Conservation (phyloP, 1,140 invertebrate genomes). For the Cotesia chilonis region DNA sequence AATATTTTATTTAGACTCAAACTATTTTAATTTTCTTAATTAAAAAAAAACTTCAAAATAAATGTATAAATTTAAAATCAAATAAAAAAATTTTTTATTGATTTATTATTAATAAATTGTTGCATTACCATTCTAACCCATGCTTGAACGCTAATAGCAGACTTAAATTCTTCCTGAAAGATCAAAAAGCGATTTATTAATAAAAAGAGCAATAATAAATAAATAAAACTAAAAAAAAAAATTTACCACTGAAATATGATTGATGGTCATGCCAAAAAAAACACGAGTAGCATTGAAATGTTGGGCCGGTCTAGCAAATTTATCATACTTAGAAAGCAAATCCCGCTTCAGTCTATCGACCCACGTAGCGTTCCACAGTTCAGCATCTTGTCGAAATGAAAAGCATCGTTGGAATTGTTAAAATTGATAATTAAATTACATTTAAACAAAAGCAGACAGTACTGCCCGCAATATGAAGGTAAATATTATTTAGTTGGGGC, state of each 20-base stretch:
- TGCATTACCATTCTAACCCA: conserved; percentile 68
- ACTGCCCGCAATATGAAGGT: too few species aligned
- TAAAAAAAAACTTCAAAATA: too few species aligned
- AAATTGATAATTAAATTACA: too few species aligned
- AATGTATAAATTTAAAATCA: too few species aligned
- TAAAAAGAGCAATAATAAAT: conserved; percentile 56
- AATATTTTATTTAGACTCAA: too few species aligned
- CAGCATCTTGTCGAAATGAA: conserved; percentile 32
- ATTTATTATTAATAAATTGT: conserved; percentile 30
- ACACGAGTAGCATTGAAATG: conserved; percentile 68
- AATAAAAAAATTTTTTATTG: background rate
- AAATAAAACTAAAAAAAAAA: conserved; percentile 37
- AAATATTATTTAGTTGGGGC: background rate
- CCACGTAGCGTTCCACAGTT: conserved; percentile 69
- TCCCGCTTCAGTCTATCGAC: conserved; percentile 70
- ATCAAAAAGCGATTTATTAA: conserved; percentile 22
- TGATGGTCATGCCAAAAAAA: conserved; percentile 65
- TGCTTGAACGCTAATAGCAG: conserved; percentile 67
- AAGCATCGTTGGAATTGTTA: background rate
- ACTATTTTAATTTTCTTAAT: too few species aligned
- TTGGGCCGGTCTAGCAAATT: conserved; percentile 69
- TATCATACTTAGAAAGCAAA: conserved; percentile 72
- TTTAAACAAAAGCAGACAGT: too few species aligned
- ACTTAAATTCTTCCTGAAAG: conserved; percentile 68
- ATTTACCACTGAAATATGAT: conserved; percentile 66